Base-by-base conservation (phyloP, 1,140 invertebrate genomes). In the Heterodera carotae region DNA sequence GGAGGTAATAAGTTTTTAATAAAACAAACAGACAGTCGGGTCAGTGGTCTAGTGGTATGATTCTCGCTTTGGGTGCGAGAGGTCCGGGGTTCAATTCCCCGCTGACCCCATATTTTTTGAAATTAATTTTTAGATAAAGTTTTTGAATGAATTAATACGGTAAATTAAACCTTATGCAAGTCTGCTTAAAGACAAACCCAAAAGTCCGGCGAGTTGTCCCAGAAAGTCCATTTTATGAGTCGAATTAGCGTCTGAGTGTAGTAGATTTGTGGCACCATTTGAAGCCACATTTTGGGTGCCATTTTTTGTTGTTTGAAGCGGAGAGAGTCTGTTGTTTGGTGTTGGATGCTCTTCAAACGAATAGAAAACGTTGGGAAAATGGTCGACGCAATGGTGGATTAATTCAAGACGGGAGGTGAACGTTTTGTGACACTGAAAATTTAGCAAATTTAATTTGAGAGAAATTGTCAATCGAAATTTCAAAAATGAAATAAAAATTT, bases 31-130 rank as follows among this genome's bases (percentile, higher is more conserved):
- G 15, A 0, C 18, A 22, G 48, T 12, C 6, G 62, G 73, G 73
- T 82, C 75, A 83, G 76, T 83, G 82, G 82, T 83, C 83, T 83
- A 83, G 82, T 84, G 82, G 83, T 84, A 84, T 84, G 83, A 84
- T 84, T 84, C 83, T 84, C 83, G 83, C 83, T 84, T 84, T 84
- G 83, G 83, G 83, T 84, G 83, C 83, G 83, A 84, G 83, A 84
- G 83, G 83, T 73, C 83, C 83, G 81, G 83, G 84, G 82, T 83
- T 83, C 83, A 81, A 83, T 84, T 79, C 75, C 81, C 82, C 81
- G 82, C 81, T 83, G 81, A 83, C 82, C 81, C 83, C 80, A 83
- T 77, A 8, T 5, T 76, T 76, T 76, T 76, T 76, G n/a, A n/a
- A n/a, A n/a, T 62, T 29, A 27, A 75, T 29, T 62, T 71, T 67